Evolutionary conservation across 2,888 invertebrate species (phyloP), one percentile per base, ranked within the genome.

Genomic region (Campoplex capitator): DNA sequence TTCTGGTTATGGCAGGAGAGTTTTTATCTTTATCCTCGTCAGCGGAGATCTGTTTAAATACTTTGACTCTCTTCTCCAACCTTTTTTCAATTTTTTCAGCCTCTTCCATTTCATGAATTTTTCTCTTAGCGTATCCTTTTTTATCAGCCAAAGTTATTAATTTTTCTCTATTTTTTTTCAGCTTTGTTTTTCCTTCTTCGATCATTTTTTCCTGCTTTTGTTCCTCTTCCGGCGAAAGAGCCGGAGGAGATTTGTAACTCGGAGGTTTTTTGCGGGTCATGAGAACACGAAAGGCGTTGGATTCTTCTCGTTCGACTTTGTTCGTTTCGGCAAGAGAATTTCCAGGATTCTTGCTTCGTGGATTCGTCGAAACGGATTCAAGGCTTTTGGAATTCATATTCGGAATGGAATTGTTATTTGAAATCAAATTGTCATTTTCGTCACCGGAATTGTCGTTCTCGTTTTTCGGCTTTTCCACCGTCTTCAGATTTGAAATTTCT

Each of bases 21-120:
- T 51, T 84, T 28, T 89, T 84, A 51, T 88, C 79, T 3, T 93
- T 89, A 78, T 91, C 90, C 58, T 94, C 92, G 85, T 93, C 94
- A 45, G 92, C 91, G 42, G 95, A 92, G 94, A 96, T 94, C 75
- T 91, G 93, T 91, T 95, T 96, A 70, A 96, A 94, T 86, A 95
- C 94, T 91, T 96, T 96, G 32, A 96, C 95, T 80, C 97, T 94
- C 91, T 96, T 96, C 18, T 96, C 95, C 94, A 97, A 94, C 93
- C 96, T 95, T 56, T 94, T 93, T 84, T 96, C 95, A 23, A 97
- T 95, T 89, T 94, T 95, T 76, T 95, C 95, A 73, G 96, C 96
- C 79, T 96, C 95, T 68, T 95, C 95, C 84, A 96, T 95, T 51
- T 96, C 96, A 48, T 96, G 95, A 2, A 95, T 89, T 93, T 96